Evolutionary conservation across 30 jellyfish, hydroid and myxozoan species (phyloP), one percentile per base, ranked within the genome.

Genomic region (Cassiopea andromeda): DNA sequence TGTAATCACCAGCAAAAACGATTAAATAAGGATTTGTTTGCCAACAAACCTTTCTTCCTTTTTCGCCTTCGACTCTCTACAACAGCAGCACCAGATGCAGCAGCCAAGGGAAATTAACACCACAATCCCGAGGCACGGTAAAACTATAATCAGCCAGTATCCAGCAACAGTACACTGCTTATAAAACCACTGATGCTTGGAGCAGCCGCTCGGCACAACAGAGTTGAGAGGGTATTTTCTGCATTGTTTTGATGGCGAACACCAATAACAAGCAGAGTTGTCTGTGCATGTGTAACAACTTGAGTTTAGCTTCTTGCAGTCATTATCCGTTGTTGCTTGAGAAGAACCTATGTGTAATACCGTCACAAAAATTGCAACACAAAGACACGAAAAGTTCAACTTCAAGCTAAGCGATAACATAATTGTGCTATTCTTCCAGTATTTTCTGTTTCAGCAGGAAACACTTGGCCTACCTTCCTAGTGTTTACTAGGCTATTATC

Each of bases 81-180:
- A 94, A 71, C 98, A 94, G 61, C 98, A 94, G 89, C 98, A 94
- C 89, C 93, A 94, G 60, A 93, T 83, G 50, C 98, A 93, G 77
- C 97, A 89, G 18, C 96, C 94, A 9, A 90, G 80, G 77, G 88
- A 60, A 44, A 94, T 49, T 64, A 94, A 74, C 44, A 94, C 38
- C 73, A 94, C 72, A 6, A 90, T 87, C 46, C 93, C 98, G 15
- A 90, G 87, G 77, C 98, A 94, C 1, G 98, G 98, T 44, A 94
- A 54, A 49, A 90, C 94, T 44, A 94, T 94, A 61, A 89, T 94
- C 84, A 94, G 79, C 97, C 97, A 94, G 78, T 80, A 90, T 7
- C 97, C 97, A 57, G 97, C 98, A 1, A 94, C 89, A 38, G 98
- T 85, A 60, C 97, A 94, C 87, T 90, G 97, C 75, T 88, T 79